phyloP scores from a whole-genome alignment of 1,140 invertebrate species.

The Euura saliciscinereae region DNA sequence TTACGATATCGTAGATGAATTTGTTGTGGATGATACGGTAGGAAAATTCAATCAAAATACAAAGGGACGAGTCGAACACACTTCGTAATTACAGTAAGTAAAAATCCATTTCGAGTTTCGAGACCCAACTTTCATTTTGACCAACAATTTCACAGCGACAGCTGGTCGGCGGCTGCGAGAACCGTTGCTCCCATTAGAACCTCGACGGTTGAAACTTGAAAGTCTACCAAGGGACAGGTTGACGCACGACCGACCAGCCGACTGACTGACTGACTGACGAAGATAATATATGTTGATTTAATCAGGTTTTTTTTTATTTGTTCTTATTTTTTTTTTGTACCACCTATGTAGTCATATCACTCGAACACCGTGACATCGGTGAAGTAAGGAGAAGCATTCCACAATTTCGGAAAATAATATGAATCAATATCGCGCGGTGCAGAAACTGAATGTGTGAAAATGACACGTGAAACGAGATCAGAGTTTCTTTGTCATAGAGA shows the following conservation, averaged over 20 bases:
- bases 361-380: no score
- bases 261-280: background rate
- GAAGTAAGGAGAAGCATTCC: no score
- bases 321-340: no score
- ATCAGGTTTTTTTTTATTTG: background rate
- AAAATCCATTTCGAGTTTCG: slow-evolving; percentile 1
- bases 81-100: background rate
- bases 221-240: slow-evolving; percentile 2
- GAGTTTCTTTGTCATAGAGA: no score
- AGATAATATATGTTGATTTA: background rate
- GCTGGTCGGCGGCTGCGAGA: slow-evolving; percentile 56
- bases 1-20: no score
- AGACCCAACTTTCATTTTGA: slow-evolving; percentile 59
- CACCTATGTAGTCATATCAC: background rate
- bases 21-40: no score
- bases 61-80: no score
- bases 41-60: no score
- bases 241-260: background rate
- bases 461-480: no score
- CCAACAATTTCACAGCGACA: slow-evolving; percentile 54
- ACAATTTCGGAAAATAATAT: no score
- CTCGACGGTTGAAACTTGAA: slow-evolving; percentile 52
- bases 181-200: slow-evolving; percentile 61
- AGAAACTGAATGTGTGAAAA: no score
- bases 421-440: no score